Evolutionary conservation across 2,888 invertebrate genomes (phyloP).

Genomic region (Dicroscelio sp.): DNA sequence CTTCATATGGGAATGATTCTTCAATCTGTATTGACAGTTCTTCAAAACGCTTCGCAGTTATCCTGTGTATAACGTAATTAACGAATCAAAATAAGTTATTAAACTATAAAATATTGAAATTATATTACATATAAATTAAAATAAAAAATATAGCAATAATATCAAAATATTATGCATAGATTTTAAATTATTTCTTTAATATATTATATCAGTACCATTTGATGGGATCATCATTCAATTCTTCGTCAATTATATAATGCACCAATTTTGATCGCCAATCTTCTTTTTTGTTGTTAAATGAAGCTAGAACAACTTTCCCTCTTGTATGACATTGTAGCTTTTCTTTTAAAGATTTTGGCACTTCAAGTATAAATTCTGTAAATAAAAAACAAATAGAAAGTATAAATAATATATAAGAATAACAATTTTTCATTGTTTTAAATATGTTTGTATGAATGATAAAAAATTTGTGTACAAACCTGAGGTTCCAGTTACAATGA

Average conservation of each 20-base stretch:
- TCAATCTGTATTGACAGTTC: neutral
- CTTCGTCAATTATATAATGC: constrained; percentile 32
- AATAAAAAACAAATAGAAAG: too few relatives aligned
- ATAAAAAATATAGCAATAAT: neutral
- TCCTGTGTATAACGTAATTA: too few relatives aligned
- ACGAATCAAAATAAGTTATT: too few relatives aligned
- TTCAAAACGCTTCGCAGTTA: constrained; percentile 7
- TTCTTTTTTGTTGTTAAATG: neutral
- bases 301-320: constrained; percentile 17
- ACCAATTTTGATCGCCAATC: constrained; percentile 49
- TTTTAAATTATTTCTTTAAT: neutral
- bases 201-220: constrained; percentile 55
- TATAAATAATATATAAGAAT: too few relatives aligned
- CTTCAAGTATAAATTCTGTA: too few relatives aligned
- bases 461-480: too few relatives aligned
- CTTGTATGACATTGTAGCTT: neutral
- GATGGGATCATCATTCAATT: constrained; percentile 30
- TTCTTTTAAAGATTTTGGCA: neutral
- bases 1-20: constrained; percentile 42
- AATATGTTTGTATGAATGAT: too few relatives aligned
- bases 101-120: too few relatives aligned
- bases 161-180: neutral
- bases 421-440: too few relatives aligned
- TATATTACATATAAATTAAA: too few relatives aligned
- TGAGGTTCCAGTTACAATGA: too few relatives aligned